Base-by-base conservation (phyloP, 2,113 vertebrate genomes). In the Morone chrysops region DNA sequence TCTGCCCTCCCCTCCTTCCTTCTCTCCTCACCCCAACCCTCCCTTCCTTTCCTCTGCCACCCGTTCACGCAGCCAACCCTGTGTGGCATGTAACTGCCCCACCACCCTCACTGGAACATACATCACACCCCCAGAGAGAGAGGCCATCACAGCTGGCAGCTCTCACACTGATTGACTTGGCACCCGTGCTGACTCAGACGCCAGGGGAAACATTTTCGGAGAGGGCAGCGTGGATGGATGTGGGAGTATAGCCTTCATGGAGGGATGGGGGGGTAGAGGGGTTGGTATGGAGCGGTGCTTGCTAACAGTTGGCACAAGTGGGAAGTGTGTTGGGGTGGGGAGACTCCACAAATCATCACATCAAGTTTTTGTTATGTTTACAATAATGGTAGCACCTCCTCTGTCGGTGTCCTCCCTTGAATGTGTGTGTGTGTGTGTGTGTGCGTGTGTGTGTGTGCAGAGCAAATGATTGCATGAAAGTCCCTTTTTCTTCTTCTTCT, bases 151-250 rank as follows among this genome's bases (percentile, higher is more conserved):
- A 94, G 92, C 91, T 94, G 93, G 92, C 93, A 90, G 90, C 94
- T 94, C 93, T 94, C 90, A 92, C 73, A 5, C 78, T 90, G 93
- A 95, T 94, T 95, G 92, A 89, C 91, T 95, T 94, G 94, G 94
- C 93, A 94, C 79, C 76, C 72, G 11, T 62, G 87, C 90, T 87
- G 91, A 89, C 80, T 90, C 86, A 86, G 87, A 80, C 78, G 89
- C 89, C 90, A 85, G 85, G 92, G 93, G 93, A 92, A 88, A 90
- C 83, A 88, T 89, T 86, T 87, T 89, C 8, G 51, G 72, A 67
- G 76, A 60, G 81, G 75, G 70, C 67, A 76, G 85, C 75, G 78
- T 57, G 22, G 82, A 74, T 60, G 84, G 76, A 83, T 76, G 87
- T 70, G 78, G 73, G 78, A 65, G 78, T 72, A 68, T 14, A 62